Evolutionary conservation across 2,888 invertebrate genomes (phyloP).

Genomic region (Cheilosia pagana): DNA sequence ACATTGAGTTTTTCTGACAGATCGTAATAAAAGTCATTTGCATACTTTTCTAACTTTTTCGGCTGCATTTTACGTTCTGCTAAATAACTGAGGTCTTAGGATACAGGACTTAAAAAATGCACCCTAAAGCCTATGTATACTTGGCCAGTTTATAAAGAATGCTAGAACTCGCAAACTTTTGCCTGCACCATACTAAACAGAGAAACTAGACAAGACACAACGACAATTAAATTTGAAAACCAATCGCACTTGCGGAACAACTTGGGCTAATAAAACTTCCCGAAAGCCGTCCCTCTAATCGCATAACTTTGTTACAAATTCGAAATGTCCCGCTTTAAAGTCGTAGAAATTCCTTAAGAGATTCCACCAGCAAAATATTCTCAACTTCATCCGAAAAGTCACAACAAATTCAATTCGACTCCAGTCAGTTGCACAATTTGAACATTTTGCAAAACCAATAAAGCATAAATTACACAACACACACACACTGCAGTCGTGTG

Average conservation of each 20-base stretch:
- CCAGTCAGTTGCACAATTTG: conserved; percentile 72
- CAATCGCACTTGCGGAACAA: background rate
- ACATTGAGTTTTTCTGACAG: too few relatives aligned
- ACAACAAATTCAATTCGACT: conserved; percentile 67
- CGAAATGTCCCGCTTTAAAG: conserved; percentile 5
- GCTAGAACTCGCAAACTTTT: too few relatives aligned
- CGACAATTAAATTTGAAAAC: too few relatives aligned
- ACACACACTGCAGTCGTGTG: background rate
- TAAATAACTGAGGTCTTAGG: too few relatives aligned
- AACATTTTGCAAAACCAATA: conserved; percentile 72
- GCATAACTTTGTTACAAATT: conserved; percentile 5
- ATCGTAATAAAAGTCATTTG: too few relatives aligned
- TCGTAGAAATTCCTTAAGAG: conserved; percentile 3
- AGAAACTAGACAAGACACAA: too few relatives aligned
- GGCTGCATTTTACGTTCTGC: too few relatives aligned
- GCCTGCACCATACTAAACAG: too few relatives aligned
- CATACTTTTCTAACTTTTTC: too few relatives aligned
- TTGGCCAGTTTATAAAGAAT: too few relatives aligned
- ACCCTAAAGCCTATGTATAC: too few relatives aligned
- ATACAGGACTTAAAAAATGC: too few relatives aligned
- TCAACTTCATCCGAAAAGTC: conserved; percentile 34
- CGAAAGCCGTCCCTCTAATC: background rate
- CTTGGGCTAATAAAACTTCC: background rate
- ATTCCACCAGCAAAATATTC: conserved; percentile 2
- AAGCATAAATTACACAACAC: conserved; percentile 64